phyloP scores from a whole-genome alignment of 2,113 vertebrate genomes.

The Centropus unirufus region DNA sequence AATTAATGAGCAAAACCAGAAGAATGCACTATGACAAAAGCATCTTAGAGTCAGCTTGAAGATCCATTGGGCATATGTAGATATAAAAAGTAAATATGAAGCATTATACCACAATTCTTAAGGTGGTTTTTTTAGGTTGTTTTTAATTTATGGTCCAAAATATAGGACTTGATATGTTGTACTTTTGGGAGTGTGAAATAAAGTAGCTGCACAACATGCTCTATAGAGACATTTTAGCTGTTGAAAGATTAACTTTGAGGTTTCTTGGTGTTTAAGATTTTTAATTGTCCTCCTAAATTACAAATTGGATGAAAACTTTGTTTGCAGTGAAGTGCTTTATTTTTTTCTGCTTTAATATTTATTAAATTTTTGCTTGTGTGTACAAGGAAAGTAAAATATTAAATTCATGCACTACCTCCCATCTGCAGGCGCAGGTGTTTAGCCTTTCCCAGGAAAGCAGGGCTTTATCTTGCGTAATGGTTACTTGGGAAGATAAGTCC shows the following conservation, averaged over 20 bases:
- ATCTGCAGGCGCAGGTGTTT: neutral
- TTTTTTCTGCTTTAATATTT: conserved; percentile 61
- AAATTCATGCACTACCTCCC: neutral
- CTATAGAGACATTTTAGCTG: neutral
- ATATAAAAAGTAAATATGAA: neutral
- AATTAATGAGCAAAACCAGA: neutral
- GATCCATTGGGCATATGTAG: neutral
- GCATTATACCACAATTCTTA: neutral
- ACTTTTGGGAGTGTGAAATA: neutral
- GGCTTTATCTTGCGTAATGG: neutral
- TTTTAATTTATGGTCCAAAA: neutral
- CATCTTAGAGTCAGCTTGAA: neutral
- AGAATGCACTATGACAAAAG: neutral
- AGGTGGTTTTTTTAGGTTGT: neutral
- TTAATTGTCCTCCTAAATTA: neutral
- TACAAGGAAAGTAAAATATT: neutral
- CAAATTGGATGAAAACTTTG: neutral
- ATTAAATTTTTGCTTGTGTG: neutral
- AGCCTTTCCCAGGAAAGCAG: neutral
- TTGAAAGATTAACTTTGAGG: neutral
- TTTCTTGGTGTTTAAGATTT: neutral
- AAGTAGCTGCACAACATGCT: neutral
- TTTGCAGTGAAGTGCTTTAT: conserved; percentile 29
- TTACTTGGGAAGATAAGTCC: neutral
- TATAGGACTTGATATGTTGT: neutral